Conservation (phyloP, 2,888 invertebrate genomes). For the Phalera bucephala region DNA sequence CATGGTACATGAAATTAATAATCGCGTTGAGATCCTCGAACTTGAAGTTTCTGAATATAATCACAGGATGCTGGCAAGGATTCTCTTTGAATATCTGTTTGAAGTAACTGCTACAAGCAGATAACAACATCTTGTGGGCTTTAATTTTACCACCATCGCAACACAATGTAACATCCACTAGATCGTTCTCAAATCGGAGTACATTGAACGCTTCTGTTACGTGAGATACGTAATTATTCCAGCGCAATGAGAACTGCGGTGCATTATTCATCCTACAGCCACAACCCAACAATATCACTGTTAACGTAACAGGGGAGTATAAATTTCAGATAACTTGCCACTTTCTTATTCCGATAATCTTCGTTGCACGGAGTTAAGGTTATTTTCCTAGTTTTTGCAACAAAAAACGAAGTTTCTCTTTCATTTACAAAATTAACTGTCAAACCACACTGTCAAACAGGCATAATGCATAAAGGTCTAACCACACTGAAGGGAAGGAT, state of each 20-base stretch:
- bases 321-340: background rate
- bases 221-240: constrained; percentile 93
- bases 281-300: constrained; percentile 5
- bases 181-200: constrained; percentile 86
- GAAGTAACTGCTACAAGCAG: constrained; percentile 93
- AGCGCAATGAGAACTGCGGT: constrained; percentile 92
- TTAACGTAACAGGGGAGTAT: background rate
- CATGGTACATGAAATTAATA: constrained; percentile 92
- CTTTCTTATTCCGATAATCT: background rate
- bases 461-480: too few species aligned
- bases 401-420: constrained; percentile 22
- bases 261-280: constrained; percentile 78
- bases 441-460: too few species aligned
- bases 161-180: constrained; percentile 93
- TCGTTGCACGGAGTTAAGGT: constrained; percentile 10
- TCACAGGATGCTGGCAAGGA: constrained; percentile 91
- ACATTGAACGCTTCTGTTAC: constrained; percentile 91
- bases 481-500: too few species aligned
- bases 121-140: constrained; percentile 92
- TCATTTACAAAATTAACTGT: constrained; percentile 20
- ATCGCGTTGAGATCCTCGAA: constrained; percentile 90
- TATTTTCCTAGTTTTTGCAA: constrained; percentile 10
- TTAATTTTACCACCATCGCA: constrained; percentile 93
- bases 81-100: constrained; percentile 88
- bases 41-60: constrained; percentile 91